These are phyloP conservation scores for Planiliza haematocheilus DNA, from an alignment of 2,113 vertebrate species.

Conservation along the genomic window DNA sequence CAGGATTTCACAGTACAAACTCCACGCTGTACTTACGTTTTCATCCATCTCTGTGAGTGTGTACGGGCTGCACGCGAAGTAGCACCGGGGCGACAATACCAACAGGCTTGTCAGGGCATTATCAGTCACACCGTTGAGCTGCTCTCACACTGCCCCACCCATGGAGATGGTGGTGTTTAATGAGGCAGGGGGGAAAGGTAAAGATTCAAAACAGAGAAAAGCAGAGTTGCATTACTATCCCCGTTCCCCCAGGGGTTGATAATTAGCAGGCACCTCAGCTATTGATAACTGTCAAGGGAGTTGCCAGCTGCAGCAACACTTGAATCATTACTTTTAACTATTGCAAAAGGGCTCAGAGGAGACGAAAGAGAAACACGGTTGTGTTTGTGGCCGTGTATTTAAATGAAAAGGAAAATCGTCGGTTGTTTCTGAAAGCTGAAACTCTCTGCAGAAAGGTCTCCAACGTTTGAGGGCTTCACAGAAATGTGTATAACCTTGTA, in stretches of 20 bases:
- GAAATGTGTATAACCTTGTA: conserved; percentile 31
- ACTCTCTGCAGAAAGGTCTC: conserved; percentile 11
- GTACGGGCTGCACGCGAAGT: conserved; percentile 30
- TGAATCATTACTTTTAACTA: conserved; percentile 57
- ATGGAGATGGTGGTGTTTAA: conserved; percentile 65
- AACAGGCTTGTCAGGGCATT: conserved; percentile 59
- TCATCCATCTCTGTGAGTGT: conserved; percentile 14
- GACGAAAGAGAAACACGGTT: conserved; percentile 20
- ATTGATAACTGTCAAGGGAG: conserved; percentile 47
- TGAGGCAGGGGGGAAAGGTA: conserved; percentile 62
- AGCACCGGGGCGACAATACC: conserved; percentile 52
- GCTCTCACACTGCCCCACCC: conserved; percentile 51
- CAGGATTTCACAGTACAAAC: conserved; percentile 35
- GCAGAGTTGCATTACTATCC: conserved; percentile 39
- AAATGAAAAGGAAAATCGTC: conserved; percentile 10
- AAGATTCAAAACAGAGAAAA: conserved; percentile 55
- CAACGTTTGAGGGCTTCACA: not conserved
- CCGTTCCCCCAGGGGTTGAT: conserved; percentile 50
- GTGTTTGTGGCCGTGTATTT: conserved; percentile 21
- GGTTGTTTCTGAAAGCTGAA: conserved; percentile 19
- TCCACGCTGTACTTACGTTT: not conserved
- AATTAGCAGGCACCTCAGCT: conserved; percentile 62
- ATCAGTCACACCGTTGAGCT: conserved; percentile 43
- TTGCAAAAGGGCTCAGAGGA: conserved; percentile 35
- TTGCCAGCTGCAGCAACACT: conserved; percentile 50